Evolutionary conservation across 2,797 vertebrate genomes (phyloP).

Genomic region (Propithecus perrieri): DNA sequence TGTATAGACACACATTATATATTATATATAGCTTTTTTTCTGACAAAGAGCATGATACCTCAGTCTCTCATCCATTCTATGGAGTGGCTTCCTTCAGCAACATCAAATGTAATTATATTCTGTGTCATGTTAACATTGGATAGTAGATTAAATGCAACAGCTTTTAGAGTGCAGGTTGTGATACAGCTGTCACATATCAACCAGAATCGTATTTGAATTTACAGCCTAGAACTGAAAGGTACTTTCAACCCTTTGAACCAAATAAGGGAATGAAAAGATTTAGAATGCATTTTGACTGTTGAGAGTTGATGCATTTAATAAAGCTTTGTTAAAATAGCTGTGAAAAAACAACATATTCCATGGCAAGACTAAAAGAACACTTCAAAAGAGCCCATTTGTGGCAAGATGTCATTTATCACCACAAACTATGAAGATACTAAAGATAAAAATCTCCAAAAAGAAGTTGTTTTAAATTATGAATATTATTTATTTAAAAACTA

Average conservation of each 20-base stretch:
- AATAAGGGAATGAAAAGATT: constrained; percentile 26
- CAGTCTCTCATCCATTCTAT: background rate
- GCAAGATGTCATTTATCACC: background rate
- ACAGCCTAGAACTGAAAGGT: constrained; percentile 41
- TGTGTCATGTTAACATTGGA: constrained; percentile 32
- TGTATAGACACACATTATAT: background rate
- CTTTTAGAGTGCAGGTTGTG: constrained; percentile 45
- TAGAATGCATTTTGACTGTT: constrained; percentile 39
- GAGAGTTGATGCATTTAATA: constrained; percentile 5
- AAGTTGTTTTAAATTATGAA: no score
- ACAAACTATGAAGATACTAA: background rate
- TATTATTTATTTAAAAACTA: background rate
- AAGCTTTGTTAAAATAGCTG: background rate
- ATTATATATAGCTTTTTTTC: background rate
- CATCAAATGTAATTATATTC: constrained; percentile 56
- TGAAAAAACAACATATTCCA: background rate
- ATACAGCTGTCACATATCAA: constrained; percentile 61
- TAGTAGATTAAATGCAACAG: constrained; percentile 3
- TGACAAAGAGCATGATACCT: background rate
- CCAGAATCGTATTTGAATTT: constrained; percentile 61
- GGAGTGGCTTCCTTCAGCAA: background rate
- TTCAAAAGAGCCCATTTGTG: background rate
- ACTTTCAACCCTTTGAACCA: constrained; percentile 43
- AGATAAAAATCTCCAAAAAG: background rate
- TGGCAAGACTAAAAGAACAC: background rate